Conservation (phyloP, 2,888 invertebrate genomes). For the Microctonus brassicae region DNA sequence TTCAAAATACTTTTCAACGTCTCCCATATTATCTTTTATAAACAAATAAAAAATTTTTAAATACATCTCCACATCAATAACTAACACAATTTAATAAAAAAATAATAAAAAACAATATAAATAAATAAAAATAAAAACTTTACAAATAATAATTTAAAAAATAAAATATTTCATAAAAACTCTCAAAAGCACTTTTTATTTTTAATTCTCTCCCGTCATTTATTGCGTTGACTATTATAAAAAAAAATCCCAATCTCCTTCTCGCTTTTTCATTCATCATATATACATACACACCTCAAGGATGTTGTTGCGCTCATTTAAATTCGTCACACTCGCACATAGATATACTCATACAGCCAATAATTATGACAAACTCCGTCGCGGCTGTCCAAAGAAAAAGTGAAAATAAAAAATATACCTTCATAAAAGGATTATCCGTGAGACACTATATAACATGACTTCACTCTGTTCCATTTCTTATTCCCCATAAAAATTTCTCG, state of each 20-base stretch:
- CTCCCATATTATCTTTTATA: too few relatives aligned
- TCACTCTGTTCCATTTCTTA: slow-evolving; percentile 25
- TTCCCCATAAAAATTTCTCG: slow-evolving; percentile 14
- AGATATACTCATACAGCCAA: slow-evolving; percentile 47
- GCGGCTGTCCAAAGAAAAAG: slow-evolving; percentile 51
- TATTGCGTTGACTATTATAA: too few relatives aligned
- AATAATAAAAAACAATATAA: too few relatives aligned
- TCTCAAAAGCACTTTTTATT: too few relatives aligned
- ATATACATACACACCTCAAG: slow-evolving; percentile 9
- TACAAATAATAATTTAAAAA: too few relatives aligned
- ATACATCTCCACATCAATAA: too few relatives aligned
- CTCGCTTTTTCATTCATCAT: background rate
- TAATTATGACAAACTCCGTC: slow-evolving; percentile 65
- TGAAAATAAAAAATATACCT: slow-evolving; percentile 29
- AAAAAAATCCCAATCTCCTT: background rate
- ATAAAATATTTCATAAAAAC: too few relatives aligned
- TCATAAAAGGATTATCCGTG: slow-evolving; percentile 50
- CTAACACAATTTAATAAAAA: too few relatives aligned
- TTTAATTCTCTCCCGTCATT: too few relatives aligned
- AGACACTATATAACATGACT: slow-evolving; percentile 24
- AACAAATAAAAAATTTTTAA: too few relatives aligned
- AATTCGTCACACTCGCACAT: slow-evolving; percentile 29
- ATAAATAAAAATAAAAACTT: too few relatives aligned
- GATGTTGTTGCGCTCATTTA: slow-evolving; percentile 21
- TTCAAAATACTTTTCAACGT: too few relatives aligned